These are phyloP conservation scores for Eunapius fragilis DNA, from an alignment of 37 sponge, comb jelly and placozoan genomes.

Conservation along the genomic window DNA sequence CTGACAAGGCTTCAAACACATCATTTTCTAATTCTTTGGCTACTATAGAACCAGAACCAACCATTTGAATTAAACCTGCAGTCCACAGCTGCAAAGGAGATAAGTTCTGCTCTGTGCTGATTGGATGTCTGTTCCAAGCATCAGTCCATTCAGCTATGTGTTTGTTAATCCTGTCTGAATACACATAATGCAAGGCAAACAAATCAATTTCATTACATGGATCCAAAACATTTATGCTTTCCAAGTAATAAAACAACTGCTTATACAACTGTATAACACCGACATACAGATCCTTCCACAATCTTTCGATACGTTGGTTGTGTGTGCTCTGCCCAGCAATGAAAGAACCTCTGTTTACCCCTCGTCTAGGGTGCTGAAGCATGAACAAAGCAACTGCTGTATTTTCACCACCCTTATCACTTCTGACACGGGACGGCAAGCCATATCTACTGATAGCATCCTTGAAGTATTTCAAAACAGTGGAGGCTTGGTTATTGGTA, in stretches of 20 bases:
- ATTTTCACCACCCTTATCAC: slow-evolving; percentile 58
- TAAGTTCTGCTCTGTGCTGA: slow-evolving; percentile 1
- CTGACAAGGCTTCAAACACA: too few species aligned
- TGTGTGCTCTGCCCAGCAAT: slow-evolving; percentile 60
- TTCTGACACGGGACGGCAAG: slow-evolving; percentile 54
- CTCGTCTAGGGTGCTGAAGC: slow-evolving; percentile 54
- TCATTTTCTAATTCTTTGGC: too few species aligned
- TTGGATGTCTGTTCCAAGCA: slow-evolving; percentile 20
- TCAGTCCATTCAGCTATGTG: neutral
- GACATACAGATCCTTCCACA: slow-evolving; percentile 55
- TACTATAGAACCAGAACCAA: too few species aligned
- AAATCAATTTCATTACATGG: slow-evolving; percentile 44
- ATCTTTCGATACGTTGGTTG: slow-evolving; percentile 56
- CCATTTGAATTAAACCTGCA: too few species aligned
- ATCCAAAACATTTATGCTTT: slow-evolving; percentile 28
- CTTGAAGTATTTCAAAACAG: slow-evolving; percentile 32
- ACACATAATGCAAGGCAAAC: slow-evolving; percentile 1
- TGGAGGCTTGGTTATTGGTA: slow-evolving; percentile 37
- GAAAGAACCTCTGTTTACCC: slow-evolving; percentile 35
- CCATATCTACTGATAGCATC: slow-evolving; percentile 39
- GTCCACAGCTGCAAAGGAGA: slow-evolving; percentile 12
- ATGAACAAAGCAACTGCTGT: slow-evolving; percentile 32
- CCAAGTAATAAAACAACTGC: slow-evolving; percentile 30
- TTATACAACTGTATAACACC: slow-evolving; percentile 30
- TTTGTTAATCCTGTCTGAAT: slow-evolving; percentile 1